Evolutionary conservation across 2,113 vertebrate species (phyloP).

Genomic region (Casuarius casuarius): DNA sequence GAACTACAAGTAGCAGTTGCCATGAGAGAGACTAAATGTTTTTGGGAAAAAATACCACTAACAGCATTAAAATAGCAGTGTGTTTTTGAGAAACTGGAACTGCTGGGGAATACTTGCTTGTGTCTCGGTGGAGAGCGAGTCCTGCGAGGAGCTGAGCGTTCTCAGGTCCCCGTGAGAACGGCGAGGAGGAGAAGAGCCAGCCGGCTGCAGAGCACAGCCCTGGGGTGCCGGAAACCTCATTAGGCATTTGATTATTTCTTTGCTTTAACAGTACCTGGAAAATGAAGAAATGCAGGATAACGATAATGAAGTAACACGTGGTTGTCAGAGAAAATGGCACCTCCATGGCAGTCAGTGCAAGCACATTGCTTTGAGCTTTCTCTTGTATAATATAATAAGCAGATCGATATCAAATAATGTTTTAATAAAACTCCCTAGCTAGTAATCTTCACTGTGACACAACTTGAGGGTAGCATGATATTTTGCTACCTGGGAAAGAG

Average conservation of each 20-base stretch:
- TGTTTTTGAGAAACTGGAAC: conserved; percentile 60
- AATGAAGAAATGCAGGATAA: conserved; percentile 58
- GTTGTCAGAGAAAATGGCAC: conserved; percentile 59
- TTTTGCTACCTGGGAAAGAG: conserved; percentile 32
- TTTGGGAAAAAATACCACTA: conserved; percentile 27
- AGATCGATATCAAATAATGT: conserved; percentile 54
- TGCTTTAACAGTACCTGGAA: conserved; percentile 51
- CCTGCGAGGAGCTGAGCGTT: not conserved
- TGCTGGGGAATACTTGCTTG: conserved; percentile 35
- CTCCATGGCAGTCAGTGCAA: conserved; percentile 24
- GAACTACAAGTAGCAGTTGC: conserved; percentile 57
- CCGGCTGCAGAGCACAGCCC: not conserved
- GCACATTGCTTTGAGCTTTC: not conserved
- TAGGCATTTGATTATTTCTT: not conserved
- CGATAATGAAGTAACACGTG: conserved; percentile 37
- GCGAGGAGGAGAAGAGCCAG: not conserved
- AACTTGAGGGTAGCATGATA: conserved; percentile 19
- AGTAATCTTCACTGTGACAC: conserved; percentile 62
- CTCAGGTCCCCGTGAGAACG: not conserved
- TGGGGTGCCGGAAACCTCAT: conserved; percentile 24
- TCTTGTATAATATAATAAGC: not conserved
- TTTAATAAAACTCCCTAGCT: conserved; percentile 57
- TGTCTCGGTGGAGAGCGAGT: not conserved
- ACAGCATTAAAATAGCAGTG: conserved; percentile 57
- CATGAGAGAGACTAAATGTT: conserved; percentile 57